These are phyloP conservation scores for Lordiphosa stackelbergi DNA, from an alignment of 1,140 invertebrate species.

Conservation along the genomic window DNA sequence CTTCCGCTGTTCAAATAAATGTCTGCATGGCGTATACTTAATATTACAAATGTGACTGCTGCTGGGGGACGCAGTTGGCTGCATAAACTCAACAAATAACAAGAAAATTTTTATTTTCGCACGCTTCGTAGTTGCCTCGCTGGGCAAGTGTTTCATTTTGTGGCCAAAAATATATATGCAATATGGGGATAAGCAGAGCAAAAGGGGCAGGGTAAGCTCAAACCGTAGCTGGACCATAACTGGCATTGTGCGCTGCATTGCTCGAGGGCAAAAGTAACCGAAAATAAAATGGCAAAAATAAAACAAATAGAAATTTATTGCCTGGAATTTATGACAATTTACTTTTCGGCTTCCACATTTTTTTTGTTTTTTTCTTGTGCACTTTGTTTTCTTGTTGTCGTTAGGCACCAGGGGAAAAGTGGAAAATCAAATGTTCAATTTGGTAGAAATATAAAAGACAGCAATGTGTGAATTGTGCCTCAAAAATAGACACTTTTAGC, in stretches of 20 bases:
- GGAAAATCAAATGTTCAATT: conserved; percentile 23
- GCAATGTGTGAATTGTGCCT: too few species aligned
- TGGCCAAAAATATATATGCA: conserved; percentile 6
- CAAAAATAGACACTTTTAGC: too few species aligned
- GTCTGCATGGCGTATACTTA: conserved; percentile 43
- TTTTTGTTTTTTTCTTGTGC: neutral
- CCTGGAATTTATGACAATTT: conserved; percentile 73
- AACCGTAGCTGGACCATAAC: neutral
- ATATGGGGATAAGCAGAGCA: conserved; percentile 5
- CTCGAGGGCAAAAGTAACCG: neutral
- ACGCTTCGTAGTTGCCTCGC: conserved; percentile 5
- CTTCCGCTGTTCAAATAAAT: conserved; percentile 4
- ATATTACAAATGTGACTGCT: conserved; percentile 29
- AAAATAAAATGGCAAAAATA: conserved; percentile 57
- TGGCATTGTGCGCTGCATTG: too few species aligned
- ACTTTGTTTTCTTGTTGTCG: neutral
- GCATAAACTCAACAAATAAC: conserved; percentile 27
- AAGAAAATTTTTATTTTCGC: conserved; percentile 11
- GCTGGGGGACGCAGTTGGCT: conserved; percentile 12
- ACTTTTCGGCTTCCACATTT: conserved; percentile 10
- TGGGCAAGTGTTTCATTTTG: conserved; percentile 14
- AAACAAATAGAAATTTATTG: conserved; percentile 76
- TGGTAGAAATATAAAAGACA: too few species aligned
- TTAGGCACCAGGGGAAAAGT: conserved; percentile 7
- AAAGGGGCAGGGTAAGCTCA: neutral